A percentile compares a stretch with the other conserved stretches of the same genome.
These are phyloP conservation scores for Cotesia congregata DNA, from an alignment of 2,888 invertebrate species.

Conservation along the genomic window DNA sequence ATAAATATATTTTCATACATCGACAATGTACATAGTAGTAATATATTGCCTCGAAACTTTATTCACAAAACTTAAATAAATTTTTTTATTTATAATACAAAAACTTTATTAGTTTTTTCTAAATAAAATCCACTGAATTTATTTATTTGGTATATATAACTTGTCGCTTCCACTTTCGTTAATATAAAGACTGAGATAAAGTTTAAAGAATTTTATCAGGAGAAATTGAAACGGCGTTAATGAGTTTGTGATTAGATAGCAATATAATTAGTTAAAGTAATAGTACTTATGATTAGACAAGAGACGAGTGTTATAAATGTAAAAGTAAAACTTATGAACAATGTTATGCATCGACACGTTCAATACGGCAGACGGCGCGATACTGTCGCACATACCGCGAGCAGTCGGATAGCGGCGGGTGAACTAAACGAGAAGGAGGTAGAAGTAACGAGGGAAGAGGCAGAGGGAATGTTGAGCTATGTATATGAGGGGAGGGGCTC, in stretches of 20 bases:
- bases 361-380: constrained; percentile 51
- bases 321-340: background rate
- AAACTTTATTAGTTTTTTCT: no score
- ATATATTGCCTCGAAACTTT: no score
- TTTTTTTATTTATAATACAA: background rate
- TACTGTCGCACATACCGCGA: constrained; percentile 49
- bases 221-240: background rate
- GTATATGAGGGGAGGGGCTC: constrained; percentile 4
- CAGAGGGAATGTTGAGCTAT: background rate
- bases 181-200: no score
- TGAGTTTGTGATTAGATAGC: background rate
- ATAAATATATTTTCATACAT: constrained; percentile 6
- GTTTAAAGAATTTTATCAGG: background rate
- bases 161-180: no score
- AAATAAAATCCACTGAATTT: no score
- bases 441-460: constrained; percentile 10
- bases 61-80: background rate
- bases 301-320: no score
- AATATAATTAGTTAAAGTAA: background rate
- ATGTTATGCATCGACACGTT: constrained; percentile 40
- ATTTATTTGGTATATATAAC: no score
- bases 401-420: constrained; percentile 30
- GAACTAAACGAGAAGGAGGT: constrained; percentile 14
- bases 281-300: no score
- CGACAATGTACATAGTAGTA: background rate